Conservation (phyloP, 2,113 vertebrate genomes). For the Phoenicopterus ruber region DNA sequence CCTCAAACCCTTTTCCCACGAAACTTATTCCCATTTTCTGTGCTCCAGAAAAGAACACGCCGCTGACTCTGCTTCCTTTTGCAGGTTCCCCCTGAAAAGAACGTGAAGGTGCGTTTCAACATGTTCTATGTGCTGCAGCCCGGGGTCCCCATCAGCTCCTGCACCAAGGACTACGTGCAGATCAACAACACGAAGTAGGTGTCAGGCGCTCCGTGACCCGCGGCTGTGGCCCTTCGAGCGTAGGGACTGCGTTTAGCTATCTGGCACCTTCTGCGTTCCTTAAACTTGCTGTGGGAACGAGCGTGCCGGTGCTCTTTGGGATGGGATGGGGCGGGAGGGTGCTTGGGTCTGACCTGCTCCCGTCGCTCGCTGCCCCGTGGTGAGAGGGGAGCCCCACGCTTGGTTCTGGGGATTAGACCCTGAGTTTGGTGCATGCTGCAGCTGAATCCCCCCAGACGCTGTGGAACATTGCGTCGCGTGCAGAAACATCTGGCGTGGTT, state of each 20-base stretch:
- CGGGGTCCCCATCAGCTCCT: background rate
- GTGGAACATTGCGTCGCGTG: rapidly evolving
- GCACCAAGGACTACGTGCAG: constrained; percentile 86
- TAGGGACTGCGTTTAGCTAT: rapidly evolving
- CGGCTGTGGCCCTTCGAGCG: no score
- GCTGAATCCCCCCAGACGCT: background rate
- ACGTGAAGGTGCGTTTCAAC: constrained; percentile 83
- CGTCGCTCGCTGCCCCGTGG: background rate
- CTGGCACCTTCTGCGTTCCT: background rate
- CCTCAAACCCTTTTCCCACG: background rate
- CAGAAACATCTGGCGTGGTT: background rate
- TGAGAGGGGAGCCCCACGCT: background rate
- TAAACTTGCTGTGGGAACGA: no score
- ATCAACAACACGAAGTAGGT: constrained; percentile 81
- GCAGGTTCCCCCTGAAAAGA: constrained; percentile 79
- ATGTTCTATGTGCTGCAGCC: constrained; percentile 81
- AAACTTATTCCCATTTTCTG: background rate
- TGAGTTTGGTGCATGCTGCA: background rate
- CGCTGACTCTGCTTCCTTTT: background rate
- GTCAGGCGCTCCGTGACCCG: background rate
- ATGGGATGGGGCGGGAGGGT: background rate
- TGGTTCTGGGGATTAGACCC: background rate
- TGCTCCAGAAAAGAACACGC: background rate
- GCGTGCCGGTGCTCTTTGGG: background rate
- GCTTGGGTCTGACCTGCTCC: background rate